Base-by-base conservation (phyloP, 2,797 vertebrate species). In the Sebastes trivittatus region DNA sequence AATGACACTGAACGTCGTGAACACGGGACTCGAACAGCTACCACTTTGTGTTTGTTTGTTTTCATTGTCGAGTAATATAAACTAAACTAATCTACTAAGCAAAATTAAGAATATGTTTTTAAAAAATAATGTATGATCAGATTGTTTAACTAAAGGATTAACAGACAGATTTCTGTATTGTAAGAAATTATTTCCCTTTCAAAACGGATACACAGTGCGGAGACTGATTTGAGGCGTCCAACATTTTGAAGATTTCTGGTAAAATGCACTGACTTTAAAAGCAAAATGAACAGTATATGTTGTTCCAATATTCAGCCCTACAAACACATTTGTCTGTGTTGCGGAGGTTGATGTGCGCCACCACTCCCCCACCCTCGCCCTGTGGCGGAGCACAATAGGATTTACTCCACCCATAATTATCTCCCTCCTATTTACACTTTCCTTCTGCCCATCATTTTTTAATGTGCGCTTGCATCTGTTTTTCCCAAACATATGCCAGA, bases 391-490 rank as follows among this genome's bases (percentile, higher is more conserved):
- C 27, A 93, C 90, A 92, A 92, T 89, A 42, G 88, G 84, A 84
- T 89, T 90, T 81, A 84, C 82, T 85, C 86, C 91, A 89, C 85
- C 91, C 87, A 86, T 88, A 89, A 82, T 88, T 91, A 84, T 89
- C 79, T 82, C 69, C 25, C 86, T 82, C 75, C 64, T 84, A 67
- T 88, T 88, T 88, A 86, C 87, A 82, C 79, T 90, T 82, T 89
- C 77, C 59, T 59, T 80, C 81, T 86, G 83, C 77, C 78, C 77
- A 75, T 86, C 75, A 56, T 69, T 81, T 89, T 56, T 87, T 75
- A 78, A 86, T 77, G 64, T 81, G 62, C 2, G 4, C 58, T 71
- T 72, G 54, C 72, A 72, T 84, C 79, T 77, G 81, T 83, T 91
- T 88, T 88, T 86, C 14, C 78, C 42, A 84, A 91, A 91, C 83